Evolutionary conservation across 1,140 invertebrate genomes (phyloP), one percentile per base, ranked within the genome.

Genomic region (fruit fly (Drosophila melanogaster)): DNA sequence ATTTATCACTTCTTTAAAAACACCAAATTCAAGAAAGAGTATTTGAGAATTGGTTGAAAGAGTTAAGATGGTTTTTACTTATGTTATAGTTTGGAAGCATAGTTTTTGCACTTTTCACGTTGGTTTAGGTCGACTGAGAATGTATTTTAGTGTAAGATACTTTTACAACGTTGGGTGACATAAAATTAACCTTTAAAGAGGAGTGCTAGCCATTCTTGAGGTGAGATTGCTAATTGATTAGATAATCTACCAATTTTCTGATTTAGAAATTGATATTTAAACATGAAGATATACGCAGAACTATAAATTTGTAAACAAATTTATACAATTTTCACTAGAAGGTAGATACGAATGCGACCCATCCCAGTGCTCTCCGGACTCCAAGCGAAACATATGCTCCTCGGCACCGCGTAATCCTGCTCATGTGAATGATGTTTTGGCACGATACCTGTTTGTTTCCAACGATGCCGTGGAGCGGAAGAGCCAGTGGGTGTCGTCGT

Each of bases 71-170:
- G 8, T 0, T 8, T 2, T 7, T 10, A 30, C 7, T 26, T 22
- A 71, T 35, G 62, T 22, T 43, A 15, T 44, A 58, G 30, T 15
- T 41, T 19, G 46, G 38, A 57, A 79, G 55, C 77, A 43, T 40
- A 56, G 47, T 37, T 65, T 64, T 22, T 47, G 60, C 57, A 40
- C 40, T 65, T 57, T 78, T 78, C 22, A 26, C 47, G 49, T 79
- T 86, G 81, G 77, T 74, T 86, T 79, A 87, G 78, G 81, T 86
- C 78, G 83, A 81, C 56, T 59, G 22, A 12, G 22, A 30, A 35
- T 59, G 15, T 19, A 38, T 70, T 47, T 71, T 71, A 70, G 51
- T 46, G 35, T 4, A 44, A 47, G 57, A 70, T 57, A 77, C 73
- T 47, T 70, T 70, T 35, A 53, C 46, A 22, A 60, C 56, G 14